These are phyloP conservation scores for Diabrotica balteata DNA, from an alignment of 2,888 invertebrate genomes.

Conservation along the genomic window DNA sequence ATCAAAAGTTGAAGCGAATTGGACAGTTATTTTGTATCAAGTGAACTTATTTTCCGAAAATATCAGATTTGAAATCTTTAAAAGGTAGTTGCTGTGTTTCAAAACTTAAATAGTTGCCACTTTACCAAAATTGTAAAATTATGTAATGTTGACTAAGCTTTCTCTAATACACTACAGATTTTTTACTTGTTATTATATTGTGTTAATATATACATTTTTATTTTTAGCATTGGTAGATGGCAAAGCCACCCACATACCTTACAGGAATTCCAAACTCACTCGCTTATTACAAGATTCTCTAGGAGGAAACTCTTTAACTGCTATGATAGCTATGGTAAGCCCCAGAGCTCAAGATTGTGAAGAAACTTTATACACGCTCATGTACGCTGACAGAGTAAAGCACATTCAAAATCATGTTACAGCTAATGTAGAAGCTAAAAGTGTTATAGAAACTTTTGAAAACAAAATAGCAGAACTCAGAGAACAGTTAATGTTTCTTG, in stretches of 20 bases:
- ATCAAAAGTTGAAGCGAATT: too few species aligned
- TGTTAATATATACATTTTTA: too few species aligned
- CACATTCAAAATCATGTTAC: slow-evolving; percentile 92
- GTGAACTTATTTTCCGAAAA: too few species aligned
- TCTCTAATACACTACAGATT: too few species aligned
- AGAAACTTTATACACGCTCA: slow-evolving; percentile 91
- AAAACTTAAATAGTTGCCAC: too few species aligned
- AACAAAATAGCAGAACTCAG: slow-evolving; percentile 71
- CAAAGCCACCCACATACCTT: slow-evolving; percentile 93
- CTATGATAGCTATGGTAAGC: slow-evolving; percentile 93
- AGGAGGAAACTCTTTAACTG: slow-evolving; percentile 91
- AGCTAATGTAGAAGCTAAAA: slow-evolving; percentile 90
- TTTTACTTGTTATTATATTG: too few species aligned
- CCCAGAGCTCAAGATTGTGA: slow-evolving; percentile 93
- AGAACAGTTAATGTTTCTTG: slow-evolving; percentile 77
- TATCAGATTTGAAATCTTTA: too few species aligned
- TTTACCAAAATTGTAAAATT: too few species aligned
- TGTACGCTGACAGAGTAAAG: slow-evolving; percentile 95
- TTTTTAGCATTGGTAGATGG: slow-evolving; percentile 85
- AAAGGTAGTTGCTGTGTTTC: too few species aligned
- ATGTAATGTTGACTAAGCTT: too few species aligned
- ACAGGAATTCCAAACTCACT: slow-evolving; percentile 95
- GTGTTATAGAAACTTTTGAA: slow-evolving; percentile 88
- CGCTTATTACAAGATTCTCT: slow-evolving; percentile 93
- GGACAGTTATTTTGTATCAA: too few species aligned